Percentiles rank a stretch among this genome's conserved stretches.
These are phyloP conservation scores for Acrocyrtus sp. DNA, from an alignment of 2,888 invertebrate species.

Conservation along the genomic window DNA sequence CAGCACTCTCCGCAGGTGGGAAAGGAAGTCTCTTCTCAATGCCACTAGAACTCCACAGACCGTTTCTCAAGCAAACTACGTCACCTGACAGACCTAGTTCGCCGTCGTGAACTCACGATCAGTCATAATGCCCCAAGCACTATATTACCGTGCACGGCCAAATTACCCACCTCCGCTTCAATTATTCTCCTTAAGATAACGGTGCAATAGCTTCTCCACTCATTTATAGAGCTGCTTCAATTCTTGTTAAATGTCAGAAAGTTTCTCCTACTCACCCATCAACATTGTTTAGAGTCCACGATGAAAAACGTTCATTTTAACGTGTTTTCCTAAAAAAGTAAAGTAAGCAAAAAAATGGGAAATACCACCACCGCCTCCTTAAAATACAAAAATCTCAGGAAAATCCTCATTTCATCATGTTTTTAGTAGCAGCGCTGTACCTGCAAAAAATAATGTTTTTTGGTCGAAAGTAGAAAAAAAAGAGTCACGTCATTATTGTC, in stretches of 20 bases:
- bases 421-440: no score
- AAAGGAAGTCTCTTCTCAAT: constrained; percentile 26
- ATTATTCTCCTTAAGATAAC: constrained; percentile 30
- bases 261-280: background rate
- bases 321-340: no score
- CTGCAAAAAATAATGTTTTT: no score
- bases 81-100: constrained; percentile 41
- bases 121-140: constrained; percentile 4
- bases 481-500: no score
- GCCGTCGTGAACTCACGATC: constrained; percentile 25
- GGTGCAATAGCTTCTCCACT: constrained; percentile 29
- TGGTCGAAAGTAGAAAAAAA: no score
- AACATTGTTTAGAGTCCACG: background rate
- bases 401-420: no score
- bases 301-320: no score
- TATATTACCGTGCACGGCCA: background rate
- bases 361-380: no score
- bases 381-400: no score
- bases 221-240: background rate
- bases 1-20: constrained; percentile 20
- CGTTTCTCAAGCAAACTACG: constrained; percentile 58
- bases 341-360: no score
- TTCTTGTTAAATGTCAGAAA: background rate
- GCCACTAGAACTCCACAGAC: constrained; percentile 58
- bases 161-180: background rate